phyloP scores from a whole-genome alignment of 1,140 invertebrate genomes.

The Dendrolimus kikuchii region DNA sequence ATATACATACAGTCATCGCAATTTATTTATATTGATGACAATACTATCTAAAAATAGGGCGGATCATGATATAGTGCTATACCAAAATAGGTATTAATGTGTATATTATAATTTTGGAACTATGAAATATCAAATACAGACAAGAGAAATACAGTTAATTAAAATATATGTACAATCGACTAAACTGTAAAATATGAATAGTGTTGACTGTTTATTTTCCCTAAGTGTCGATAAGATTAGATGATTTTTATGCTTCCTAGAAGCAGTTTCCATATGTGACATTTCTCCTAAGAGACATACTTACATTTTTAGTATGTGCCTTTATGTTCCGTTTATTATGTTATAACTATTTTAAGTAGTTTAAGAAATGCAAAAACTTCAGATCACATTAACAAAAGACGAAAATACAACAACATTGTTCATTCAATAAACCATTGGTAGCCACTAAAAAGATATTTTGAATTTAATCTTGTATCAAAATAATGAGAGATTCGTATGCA shows the following conservation, averaged over 20 bases:
- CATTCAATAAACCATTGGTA: conserved; percentile 36
- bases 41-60: conserved; percentile 60
- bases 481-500: too few relatives aligned
- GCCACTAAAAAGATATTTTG: conserved; percentile 23
- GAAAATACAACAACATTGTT: conserved; percentile 46
- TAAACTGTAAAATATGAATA: too few relatives aligned
- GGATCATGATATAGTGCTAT: conserved; percentile 59
- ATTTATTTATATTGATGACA: conserved; percentile 6
- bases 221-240: too few relatives aligned
- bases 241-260: too few relatives aligned
- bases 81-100: conserved; percentile 5
- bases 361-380: conserved; percentile 35
- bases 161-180: too few relatives aligned
- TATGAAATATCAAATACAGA: too few relatives aligned
- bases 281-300: too few relatives aligned
- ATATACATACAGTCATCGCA: background rate
- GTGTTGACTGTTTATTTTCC: too few relatives aligned
- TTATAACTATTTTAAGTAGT: conserved; percentile 11
- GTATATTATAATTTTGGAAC: conserved; percentile 3
- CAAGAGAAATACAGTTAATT: too few relatives aligned
- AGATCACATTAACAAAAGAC: conserved; percentile 66
- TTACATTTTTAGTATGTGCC: conserved; percentile 13
- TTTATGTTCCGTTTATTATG: conserved; percentile 14
- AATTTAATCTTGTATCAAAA: too few relatives aligned
- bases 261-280: too few relatives aligned